Base-by-base conservation (phyloP, 2,113 vertebrate genomes). In the Talpa occidentalis region DNA sequence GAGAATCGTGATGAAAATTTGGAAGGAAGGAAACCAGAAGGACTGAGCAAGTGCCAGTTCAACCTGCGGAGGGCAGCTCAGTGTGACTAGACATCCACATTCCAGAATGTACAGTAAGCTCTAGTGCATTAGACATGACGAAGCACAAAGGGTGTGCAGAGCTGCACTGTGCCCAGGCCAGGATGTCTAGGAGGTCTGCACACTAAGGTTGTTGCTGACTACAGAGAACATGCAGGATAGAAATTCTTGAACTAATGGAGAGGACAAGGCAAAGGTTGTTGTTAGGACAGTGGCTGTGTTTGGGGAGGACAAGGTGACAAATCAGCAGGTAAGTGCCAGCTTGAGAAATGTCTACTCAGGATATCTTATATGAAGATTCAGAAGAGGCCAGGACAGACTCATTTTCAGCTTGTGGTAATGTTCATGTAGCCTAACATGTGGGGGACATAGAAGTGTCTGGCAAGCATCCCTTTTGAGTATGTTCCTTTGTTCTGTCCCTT, bases 151-250 rank as follows among this genome's bases (percentile, higher is more conserved):
- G 1, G 5, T 35, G 6, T 4, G 37, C 32, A 14, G 26, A 21
- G 15, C 7, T 24, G 11, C 2, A 0, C 12, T 8, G 10, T 2
- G 0, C 26, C 8, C 0, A 6, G 2, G 56, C 9, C 16, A 42
- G 14, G 19, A 11, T 10, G 42, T 6, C 52, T 30, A 12, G 54
- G 60, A 81, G 8, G 19, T 1, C 35, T 0, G 0, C 7, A 22
- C 6, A 14, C 5, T 1, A 16, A 28, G 44, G 10, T 16, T 49
- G 1, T 5, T 3, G 3, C 6, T 17, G n/a, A 12, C 9, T 2
- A 0, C 2, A 42, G 22, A 60, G 21, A 42, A 54, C 12, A 11
- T 47, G 30, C 21, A 4, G 3, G 10, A 21, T 11, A 30, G 49
- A 9, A 66, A n/a, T 64, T 32, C 24, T 47, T 56, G 40, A 95